phyloP scores from a whole-genome alignment of 2,113 vertebrate genomes.

The Prionailurus bengalensis region DNA sequence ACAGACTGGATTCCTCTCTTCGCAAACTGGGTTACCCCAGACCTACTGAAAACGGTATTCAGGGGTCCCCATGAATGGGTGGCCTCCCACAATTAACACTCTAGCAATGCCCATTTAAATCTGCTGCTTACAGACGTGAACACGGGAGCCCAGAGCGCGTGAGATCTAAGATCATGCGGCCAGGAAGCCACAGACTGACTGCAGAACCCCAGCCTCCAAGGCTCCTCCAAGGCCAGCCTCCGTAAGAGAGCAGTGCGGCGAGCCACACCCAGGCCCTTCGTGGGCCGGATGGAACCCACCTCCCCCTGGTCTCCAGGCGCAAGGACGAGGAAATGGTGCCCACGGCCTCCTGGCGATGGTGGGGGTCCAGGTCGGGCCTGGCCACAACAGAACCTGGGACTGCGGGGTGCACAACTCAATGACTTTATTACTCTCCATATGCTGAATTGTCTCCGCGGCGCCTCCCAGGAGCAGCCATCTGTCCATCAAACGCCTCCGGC shows the following conservation, averaged over 20 bases:
- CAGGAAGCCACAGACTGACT: neutral
- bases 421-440: constrained; percentile 55
- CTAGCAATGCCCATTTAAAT: too few relatives aligned
- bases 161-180: neutral
- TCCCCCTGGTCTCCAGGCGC: neutral
- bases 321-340: too few relatives aligned
- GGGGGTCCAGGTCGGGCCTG: accelerated
- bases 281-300: neutral
- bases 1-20: neutral
- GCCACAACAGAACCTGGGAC: neutral
- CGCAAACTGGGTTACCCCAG: neutral
- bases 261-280: accelerated
- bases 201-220: accelerated
- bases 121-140: too few relatives aligned
- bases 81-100: neutral
- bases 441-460: neutral
- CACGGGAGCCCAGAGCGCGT: neutral
- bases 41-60: neutral
- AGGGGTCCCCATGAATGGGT: neutral
- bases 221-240: neutral
- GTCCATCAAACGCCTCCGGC: neutral
- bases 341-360: neutral
- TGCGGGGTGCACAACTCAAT: neutral
- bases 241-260: accelerated
- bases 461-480: neutral